Evolutionary conservation across 1,140 invertebrate species (phyloP), one percentile per base, ranked within the genome.

Genomic region (Hyles vespertilio): DNA sequence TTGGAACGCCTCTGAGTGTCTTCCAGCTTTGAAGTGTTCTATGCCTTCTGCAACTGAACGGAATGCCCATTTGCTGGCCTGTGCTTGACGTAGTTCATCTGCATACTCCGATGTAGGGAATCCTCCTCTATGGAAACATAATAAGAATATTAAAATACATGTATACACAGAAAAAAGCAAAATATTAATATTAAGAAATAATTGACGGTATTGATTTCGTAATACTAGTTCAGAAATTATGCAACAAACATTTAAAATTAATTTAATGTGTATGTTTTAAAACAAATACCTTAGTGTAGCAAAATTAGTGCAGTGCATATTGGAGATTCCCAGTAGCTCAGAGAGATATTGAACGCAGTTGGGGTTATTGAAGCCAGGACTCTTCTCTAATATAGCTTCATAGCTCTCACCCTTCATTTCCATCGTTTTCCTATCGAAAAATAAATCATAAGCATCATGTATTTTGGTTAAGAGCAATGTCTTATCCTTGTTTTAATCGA

Each of bases 61-160:
- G 83, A 97, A 96, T 11, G 97, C 97, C 96, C 96, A 97, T 80
- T 97, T 96, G 72, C 94, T 95, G 32, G 96, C 96, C 89, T 98
- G 97, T 40, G 93, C 92, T 87, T 96, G 95, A 49, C 96, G 92
- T 61, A 98, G 89, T 81, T 96, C 94, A 69, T 91, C 92, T 50
- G 95, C 95, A 89, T 94, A 96, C 78, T 98, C 96, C 63, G 93
- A 90, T 56, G 94, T 92, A 40, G 94, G 92, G 79, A 96, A 96
- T 76, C 92, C 91, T 54, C 93, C 91, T 80, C 95, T 96, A 77
- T 65, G 74, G 22, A 73, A 65, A 59, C 59, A 49, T 59, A 71
- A 58, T 51, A 54, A 10, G 82, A 72, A 67, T 57, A 45, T 56
- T 65, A 45, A 11, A 52, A 36, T 43, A 54, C 40, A 36, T 49